Conservation (phyloP, 23 tunicate genomes). For the Styela plicata region DNA sequence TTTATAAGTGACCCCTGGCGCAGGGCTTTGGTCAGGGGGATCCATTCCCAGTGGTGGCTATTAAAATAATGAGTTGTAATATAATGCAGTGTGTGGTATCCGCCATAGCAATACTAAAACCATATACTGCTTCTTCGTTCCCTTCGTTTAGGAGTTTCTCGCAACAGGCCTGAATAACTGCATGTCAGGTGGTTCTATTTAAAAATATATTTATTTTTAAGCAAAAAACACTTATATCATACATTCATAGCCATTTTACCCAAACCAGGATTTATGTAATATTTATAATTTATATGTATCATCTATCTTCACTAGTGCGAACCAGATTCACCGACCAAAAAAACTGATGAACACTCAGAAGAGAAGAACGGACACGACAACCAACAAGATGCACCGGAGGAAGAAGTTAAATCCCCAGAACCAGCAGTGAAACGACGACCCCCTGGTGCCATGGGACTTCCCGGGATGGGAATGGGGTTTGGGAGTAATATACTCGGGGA, state of each 20-base stretch:
- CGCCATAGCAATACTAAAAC: too few relatives aligned
- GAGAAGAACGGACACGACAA: not conserved
- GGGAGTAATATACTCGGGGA: constrained; percentile 63
- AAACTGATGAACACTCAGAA: not conserved
- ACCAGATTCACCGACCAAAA: not conserved
- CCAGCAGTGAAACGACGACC: constrained; percentile 26
- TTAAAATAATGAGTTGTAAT: too few relatives aligned
- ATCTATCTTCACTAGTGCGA: not conserved
- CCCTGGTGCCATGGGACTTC: constrained; percentile 57
- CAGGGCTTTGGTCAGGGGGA: too few relatives aligned
- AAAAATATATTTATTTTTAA: too few relatives aligned
- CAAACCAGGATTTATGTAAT: not conserved
- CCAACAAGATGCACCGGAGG: constrained; percentile 11
- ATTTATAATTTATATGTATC: too few relatives aligned
- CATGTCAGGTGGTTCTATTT: too few relatives aligned
- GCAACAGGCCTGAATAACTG: too few relatives aligned
- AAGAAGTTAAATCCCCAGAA: not conserved
- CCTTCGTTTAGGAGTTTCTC: too few relatives aligned
- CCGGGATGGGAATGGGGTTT: constrained; percentile 64
- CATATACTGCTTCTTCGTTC: too few relatives aligned
- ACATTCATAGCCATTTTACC: not conserved
- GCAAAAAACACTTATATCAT: not conserved
- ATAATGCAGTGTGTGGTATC: too few relatives aligned
- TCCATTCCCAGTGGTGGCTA: too few relatives aligned
- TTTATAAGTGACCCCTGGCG: too few relatives aligned